Conservation (phyloP, 2,888 invertebrate species). For the Stenotaenia linearis region DNA sequence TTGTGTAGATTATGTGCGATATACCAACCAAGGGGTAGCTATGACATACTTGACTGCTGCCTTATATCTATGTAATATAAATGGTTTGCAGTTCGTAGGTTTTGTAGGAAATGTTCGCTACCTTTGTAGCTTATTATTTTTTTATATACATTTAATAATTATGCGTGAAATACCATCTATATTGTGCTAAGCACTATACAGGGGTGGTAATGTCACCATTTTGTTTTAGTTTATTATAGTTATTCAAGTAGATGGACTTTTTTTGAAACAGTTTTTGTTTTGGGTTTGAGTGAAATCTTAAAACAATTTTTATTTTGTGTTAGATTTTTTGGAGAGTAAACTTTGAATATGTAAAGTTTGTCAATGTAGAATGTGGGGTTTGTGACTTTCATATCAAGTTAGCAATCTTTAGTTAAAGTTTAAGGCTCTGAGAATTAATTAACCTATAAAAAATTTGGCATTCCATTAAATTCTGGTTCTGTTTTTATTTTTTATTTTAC, state of each 20-base stretch:
- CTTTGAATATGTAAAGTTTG: no score
- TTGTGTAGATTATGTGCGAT: not conserved
- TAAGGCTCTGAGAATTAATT: no score
- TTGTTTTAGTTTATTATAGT: not conserved
- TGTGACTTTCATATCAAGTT: no score
- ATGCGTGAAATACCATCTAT: no score
- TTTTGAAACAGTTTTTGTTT: not conserved
- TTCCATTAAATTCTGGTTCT: no score
- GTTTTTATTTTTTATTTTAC: no score
- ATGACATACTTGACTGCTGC: not conserved
- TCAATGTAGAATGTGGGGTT: no score
- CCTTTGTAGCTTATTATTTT: slow-evolving; percentile 1
- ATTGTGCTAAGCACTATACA: not conserved
- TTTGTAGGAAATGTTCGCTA: slow-evolving; percentile 4
- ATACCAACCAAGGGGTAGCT: not conserved
- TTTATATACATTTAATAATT: slow-evolving; percentile 1
- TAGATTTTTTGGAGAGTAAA: no score
- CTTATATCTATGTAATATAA: not conserved
- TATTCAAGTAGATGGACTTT: not conserved
- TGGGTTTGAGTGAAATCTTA: no score
- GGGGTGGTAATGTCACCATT: not conserved
- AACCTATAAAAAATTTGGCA: no score
- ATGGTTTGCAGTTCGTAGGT: not conserved
- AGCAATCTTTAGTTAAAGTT: no score
- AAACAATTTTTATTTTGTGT: no score